These are phyloP conservation scores for Pelecanus crispus DNA, from an alignment of 2,113 vertebrate genomes.

Conservation along the genomic window DNA sequence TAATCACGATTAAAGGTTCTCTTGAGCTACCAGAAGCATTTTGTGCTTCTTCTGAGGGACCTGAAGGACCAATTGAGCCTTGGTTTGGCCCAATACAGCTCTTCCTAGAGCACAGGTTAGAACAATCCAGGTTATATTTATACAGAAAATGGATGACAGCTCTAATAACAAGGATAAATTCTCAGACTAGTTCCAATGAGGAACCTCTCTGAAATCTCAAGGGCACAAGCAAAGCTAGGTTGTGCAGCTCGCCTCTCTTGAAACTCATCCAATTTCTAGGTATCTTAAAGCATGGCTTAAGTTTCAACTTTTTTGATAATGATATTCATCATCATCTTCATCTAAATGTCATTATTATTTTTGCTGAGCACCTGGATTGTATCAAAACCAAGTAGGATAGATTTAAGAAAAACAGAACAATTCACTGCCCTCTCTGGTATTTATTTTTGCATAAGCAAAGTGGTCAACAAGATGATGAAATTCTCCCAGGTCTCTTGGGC, in stretches of 20 bases:
- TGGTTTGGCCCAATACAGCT: background rate
- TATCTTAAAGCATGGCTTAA: background rate
- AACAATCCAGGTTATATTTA: background rate
- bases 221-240: background rate
- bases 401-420: background rate
- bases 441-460: background rate
- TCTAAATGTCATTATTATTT: background rate
- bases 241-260: background rate
- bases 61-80: background rate
- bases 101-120: background rate
- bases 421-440: background rate
- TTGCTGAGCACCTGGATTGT: background rate
- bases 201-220: background rate
- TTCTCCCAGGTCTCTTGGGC: background rate
- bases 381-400: background rate
- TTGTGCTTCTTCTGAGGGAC: background rate
- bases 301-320: background rate
- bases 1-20: background rate
- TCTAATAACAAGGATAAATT: background rate
- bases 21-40: background rate
- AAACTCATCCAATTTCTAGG: background rate
- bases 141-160: background rate
- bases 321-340: background rate
- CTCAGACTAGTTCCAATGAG: background rate
- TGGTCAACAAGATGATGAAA: background rate